Percentiles rank a stretch among this genome's conserved stretches.
These are phyloP conservation scores for Xyrichtys novacula DNA, from an alignment of 2,797 vertebrate species.

Conservation along the genomic window DNA sequence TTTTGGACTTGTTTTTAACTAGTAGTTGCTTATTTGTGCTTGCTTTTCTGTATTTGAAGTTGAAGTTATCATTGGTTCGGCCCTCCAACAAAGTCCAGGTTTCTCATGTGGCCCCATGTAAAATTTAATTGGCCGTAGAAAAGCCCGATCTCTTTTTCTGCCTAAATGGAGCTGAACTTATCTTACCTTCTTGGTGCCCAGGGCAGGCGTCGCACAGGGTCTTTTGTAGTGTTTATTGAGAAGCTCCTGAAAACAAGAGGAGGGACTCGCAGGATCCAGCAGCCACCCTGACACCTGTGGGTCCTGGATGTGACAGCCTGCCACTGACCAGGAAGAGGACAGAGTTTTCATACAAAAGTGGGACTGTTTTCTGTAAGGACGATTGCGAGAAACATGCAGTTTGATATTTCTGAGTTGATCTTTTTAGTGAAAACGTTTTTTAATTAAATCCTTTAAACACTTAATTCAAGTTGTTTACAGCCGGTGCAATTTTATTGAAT, in stretches of 20 bases:
- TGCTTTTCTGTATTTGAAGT: too few relatives aligned
- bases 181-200: conserved; percentile 69
- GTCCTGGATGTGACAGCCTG: conserved; percentile 86
- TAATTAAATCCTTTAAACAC: not conserved
- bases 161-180: too few relatives aligned
- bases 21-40: too few relatives aligned
- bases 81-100: too few relatives aligned
- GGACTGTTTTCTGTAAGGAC: too few relatives aligned
- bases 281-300: conserved; percentile 94
- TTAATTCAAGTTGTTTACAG: not conserved
- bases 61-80: too few relatives aligned
- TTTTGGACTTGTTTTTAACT: too few relatives aligned
- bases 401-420: not conserved
- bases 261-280: conserved; percentile 88
- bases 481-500: not conserved
- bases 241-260: conserved; percentile 87
- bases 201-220: conserved; percentile 18
- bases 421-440: not conserved
- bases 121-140: too few relatives aligned
- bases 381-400: not conserved
- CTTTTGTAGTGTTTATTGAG: conserved; percentile 83
- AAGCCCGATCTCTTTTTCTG: too few relatives aligned
- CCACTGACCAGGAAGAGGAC: too few relatives aligned
- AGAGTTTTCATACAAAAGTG: too few relatives aligned
- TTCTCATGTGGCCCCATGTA: too few relatives aligned